Conservation (phyloP, 2,113 vertebrate genomes). For the Stictonetta naevosa region DNA sequence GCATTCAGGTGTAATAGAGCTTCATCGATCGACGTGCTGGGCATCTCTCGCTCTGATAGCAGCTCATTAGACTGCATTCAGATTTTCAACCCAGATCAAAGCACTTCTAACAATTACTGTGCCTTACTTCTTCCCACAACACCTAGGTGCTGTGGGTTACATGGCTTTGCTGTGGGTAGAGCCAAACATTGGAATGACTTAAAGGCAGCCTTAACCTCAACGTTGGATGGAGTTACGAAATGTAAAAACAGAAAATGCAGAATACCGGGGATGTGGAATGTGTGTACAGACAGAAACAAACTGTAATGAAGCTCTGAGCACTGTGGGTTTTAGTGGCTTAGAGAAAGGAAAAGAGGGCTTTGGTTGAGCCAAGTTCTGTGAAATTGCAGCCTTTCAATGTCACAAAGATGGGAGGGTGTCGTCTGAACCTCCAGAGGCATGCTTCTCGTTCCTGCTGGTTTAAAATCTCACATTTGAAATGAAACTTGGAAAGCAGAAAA, state of each 20-base stretch:
- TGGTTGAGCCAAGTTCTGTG: neutral
- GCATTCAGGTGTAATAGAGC: neutral
- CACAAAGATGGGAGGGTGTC: neutral
- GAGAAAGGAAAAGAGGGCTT: neutral
- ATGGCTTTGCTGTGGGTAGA: neutral
- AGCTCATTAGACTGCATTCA: neutral
- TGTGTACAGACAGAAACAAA: accelerated
- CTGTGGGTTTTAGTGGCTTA: neutral
- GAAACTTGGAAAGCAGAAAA: neutral
- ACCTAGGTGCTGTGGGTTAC: neutral
- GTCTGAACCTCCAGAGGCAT: too few relatives aligned
- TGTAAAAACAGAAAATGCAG: accelerated
- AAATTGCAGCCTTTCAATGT: neutral
- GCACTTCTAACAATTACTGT: accelerated
- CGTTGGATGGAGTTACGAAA: neutral
- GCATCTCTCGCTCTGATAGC: neutral
- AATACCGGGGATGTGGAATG: neutral
- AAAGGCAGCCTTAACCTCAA: neutral
- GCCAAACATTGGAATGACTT: neutral
- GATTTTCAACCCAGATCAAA: neutral
- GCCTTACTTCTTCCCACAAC: accelerated
- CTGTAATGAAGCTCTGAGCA: accelerated
- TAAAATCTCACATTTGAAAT: neutral
- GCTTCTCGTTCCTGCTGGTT: neutral
- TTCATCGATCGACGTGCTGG: neutral